These are phyloP conservation scores for Nasonovia ribisnigri DNA, from an alignment of 2,888 invertebrate species.

Conservation along the genomic window DNA sequence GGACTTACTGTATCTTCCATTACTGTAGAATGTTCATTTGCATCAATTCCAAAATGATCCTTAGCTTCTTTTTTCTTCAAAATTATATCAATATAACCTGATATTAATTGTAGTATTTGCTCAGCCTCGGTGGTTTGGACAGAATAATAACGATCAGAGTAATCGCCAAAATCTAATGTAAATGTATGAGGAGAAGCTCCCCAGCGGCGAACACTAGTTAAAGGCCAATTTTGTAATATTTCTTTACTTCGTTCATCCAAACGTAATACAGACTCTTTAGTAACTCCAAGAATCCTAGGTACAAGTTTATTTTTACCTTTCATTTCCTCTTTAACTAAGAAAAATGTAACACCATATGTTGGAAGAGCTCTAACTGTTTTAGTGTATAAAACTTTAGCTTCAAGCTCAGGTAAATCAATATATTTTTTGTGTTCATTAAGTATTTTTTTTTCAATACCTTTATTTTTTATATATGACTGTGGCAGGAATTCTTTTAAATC, in stretches of 20 bases:
- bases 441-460: conserved; percentile 96
- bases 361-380: conserved; percentile 93
- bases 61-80: conserved; percentile 95
- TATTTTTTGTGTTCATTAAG: conserved; percentile 92
- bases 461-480: conserved; percentile 93
- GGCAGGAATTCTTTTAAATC: conserved; percentile 97
- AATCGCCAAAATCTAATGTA: conserved; percentile 98
- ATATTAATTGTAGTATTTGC: conserved; percentile 97
- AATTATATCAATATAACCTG: conserved; percentile 99
- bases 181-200: conserved; percentile 99
- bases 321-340: conserved; percentile 99
- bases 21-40: conserved; percentile 99
- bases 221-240: conserved; percentile 96
- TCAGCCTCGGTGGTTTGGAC: conserved; percentile 99
- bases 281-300: conserved; percentile 95
- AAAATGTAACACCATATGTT: conserved; percentile 99
- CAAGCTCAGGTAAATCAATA: conserved; percentile 85
- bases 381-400: conserved; percentile 97
- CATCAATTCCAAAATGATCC: conserved; percentile 98
- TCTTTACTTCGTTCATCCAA: conserved; percentile 98
- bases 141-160: conserved; percentile 98
- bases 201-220: conserved; percentile 97
- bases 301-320: conserved; percentile 98
- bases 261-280: conserved; percentile 97
- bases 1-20: conserved; percentile 97